Conservation (phyloP, 2,888 invertebrate genomes). For the Ypsolopha scabrella region DNA sequence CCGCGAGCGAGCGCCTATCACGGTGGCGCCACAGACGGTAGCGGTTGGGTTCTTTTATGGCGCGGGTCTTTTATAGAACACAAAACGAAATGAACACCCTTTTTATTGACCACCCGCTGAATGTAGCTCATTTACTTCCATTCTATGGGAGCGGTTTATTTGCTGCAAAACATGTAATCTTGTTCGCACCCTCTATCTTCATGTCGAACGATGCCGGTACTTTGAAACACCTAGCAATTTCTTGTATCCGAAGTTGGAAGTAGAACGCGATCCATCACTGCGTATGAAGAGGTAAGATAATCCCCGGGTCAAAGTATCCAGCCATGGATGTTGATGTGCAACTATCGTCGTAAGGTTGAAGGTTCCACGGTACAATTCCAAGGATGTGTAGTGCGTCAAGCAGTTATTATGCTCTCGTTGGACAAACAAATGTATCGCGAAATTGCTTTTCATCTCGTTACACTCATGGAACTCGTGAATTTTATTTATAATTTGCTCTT, state of each 20-base stretch:
- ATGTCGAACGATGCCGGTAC: slow-evolving; percentile 12
- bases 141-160: slow-evolving; percentile 50
- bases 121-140: slow-evolving; percentile 49
- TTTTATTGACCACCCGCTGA: slow-evolving; percentile 59
- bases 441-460: slow-evolving; percentile 23
- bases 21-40: slow-evolving; percentile 26
- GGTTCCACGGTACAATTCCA: slow-evolving; percentile 3
- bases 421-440: slow-evolving; percentile 18
- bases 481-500: slow-evolving; percentile 16
- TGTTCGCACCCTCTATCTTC: slow-evolving; percentile 47
- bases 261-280: no score
- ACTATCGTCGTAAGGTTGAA: not conserved
- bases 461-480: no score
- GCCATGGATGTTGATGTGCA: slow-evolving; percentile 8
- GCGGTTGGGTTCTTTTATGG: slow-evolving; percentile 19
- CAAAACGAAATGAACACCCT: slow-evolving; percentile 12
- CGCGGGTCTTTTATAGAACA: slow-evolving; percentile 1
- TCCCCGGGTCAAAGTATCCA: not conserved
- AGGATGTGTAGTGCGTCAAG: slow-evolving; percentile 24
- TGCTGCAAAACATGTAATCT: slow-evolving; percentile 44
- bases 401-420: slow-evolving; percentile 20
- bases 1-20: slow-evolving; percentile 37
- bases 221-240: no score
- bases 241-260: no score
- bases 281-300: no score